phyloP scores from a whole-genome alignment of 2,797 vertebrate species.

The Siniperca scherzeri region DNA sequence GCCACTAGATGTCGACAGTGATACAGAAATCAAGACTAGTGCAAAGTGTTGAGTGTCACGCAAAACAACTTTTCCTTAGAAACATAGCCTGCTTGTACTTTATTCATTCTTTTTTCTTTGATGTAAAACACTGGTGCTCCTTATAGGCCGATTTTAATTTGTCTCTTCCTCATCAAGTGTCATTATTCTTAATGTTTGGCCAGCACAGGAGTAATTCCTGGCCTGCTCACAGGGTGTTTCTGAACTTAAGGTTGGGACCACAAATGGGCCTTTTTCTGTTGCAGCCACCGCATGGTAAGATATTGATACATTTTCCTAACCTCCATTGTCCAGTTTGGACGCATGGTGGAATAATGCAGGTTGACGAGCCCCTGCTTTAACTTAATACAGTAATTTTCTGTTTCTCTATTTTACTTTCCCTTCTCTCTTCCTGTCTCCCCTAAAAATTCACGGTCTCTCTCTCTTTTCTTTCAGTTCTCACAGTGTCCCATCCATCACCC shows the following conservation, averaged over 20 bases:
- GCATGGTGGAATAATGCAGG: constrained; percentile 19
- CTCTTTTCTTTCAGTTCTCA: constrained; percentile 39
- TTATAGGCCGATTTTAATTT: not conserved
- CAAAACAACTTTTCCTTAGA: not conserved
- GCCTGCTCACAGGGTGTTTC: not conserved
- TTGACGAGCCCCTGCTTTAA: constrained; percentile 25
- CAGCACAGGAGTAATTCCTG: not conserved
- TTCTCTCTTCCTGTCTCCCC: constrained; percentile 4
- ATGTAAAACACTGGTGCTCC: not conserved
- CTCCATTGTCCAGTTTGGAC: constrained; percentile 6
- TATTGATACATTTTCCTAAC: constrained; percentile 6
- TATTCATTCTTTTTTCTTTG: not conserved
- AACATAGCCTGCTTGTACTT: not conserved
- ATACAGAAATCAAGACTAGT: constrained; percentile 23
- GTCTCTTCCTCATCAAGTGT: not conserved
- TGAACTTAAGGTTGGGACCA: not conserved
- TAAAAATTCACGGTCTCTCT: constrained; percentile 17
- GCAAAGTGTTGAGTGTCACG: not conserved
- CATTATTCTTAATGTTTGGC: not conserved
- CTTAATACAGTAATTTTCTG: constrained; percentile 34
- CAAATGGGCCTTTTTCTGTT: not conserved
- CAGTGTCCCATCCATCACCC: constrained; percentile 48
- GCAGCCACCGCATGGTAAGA: constrained; percentile 2
- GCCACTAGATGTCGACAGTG: constrained; percentile 73
- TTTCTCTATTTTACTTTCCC: constrained; percentile 22